phyloP scores from a whole-genome alignment of 2,113 vertebrate species.

The Cynopterus brachyotis region DNA sequence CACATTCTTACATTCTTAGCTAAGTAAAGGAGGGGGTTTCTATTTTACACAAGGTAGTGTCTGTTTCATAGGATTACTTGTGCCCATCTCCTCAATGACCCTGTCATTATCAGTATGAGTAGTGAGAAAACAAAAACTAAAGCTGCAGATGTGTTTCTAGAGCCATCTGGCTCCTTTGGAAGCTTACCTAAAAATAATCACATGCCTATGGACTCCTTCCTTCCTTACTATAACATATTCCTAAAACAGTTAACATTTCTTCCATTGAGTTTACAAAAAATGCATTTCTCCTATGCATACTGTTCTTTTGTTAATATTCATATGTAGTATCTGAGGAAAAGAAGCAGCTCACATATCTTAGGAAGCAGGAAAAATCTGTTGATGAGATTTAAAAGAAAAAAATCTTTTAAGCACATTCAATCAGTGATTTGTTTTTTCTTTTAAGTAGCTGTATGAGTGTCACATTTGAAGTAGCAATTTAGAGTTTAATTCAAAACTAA shows the following conservation, averaged over 20 bases:
- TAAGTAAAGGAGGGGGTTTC: background rate
- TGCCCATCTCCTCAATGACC: conserved; percentile 40
- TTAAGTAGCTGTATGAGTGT: conserved; percentile 54
- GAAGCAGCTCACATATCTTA: conserved; percentile 42
- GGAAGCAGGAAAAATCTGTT: conserved; percentile 70
- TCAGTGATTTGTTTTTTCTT: conserved; percentile 55
- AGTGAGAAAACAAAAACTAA: conserved; percentile 37
- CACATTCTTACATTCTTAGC: background rate
- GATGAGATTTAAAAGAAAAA: conserved; percentile 68
- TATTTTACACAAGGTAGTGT: background rate
- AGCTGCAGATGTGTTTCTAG: conserved; percentile 80
- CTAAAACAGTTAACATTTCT: conserved; percentile 57
- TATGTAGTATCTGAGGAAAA: conserved; percentile 59
- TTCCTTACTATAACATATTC: conserved; percentile 70
- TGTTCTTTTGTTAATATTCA: conserved; percentile 79
- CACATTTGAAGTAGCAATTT: conserved; percentile 76
- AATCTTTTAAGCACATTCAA: conserved; percentile 67
- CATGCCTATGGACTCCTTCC: conserved; percentile 70
- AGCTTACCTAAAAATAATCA: conserved; percentile 85
- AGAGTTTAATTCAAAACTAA: conserved; percentile 59
- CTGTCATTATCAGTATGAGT: conserved; percentile 39
- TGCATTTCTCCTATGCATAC: conserved; percentile 72
- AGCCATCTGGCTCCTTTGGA: conserved; percentile 83
- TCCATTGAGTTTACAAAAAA: conserved; percentile 25
- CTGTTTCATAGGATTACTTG: background rate